Percentiles rank a stretch among this genome's conserved stretches.
Conservation (phyloP, 2,113 vertebrate species). For the Coregonus clupeaformis region DNA sequence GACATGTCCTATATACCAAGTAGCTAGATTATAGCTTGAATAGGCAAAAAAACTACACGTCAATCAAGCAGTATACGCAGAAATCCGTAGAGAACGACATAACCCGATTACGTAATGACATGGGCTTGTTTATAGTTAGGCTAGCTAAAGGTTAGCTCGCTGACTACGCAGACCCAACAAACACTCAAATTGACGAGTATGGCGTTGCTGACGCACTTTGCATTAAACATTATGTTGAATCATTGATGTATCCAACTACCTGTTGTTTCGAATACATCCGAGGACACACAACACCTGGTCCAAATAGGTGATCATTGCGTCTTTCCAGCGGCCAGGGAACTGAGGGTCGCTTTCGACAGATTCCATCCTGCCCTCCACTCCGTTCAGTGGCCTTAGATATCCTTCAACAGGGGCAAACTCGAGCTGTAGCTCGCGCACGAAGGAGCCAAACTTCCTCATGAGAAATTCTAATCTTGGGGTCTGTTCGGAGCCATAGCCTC, state of each 20-base stretch:
- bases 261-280: slow-evolving; percentile 88
- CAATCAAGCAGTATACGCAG: not conserved
- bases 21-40: not conserved
- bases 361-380: slow-evolving; percentile 57
- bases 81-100: slow-evolving; percentile 26
- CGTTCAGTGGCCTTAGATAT: slow-evolving; percentile 67
- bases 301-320: slow-evolving; percentile 86
- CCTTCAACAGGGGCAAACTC: slow-evolving; percentile 85
- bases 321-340: slow-evolving; percentile 82
- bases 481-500: slow-evolving; percentile 75
- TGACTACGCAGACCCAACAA: not conserved
- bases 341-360: slow-evolving; percentile 68
- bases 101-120: slow-evolving; percentile 63
- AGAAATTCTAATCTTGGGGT: slow-evolving; percentile 88
- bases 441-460: slow-evolving; percentile 93
- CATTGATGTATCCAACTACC: slow-evolving; percentile 64
- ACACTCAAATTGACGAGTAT: not conserved
- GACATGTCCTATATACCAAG: not conserved
- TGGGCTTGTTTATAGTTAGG: slow-evolving; percentile 66
- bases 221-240: not conserved
- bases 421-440: slow-evolving; percentile 89
- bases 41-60: not conserved
- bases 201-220: slow-evolving; percentile 22
- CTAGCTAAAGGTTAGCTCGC: too few relatives aligned
- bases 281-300: slow-evolving; percentile 91